Conservation (phyloP, 2,113 vertebrate species). For the Xiphophorus maculatus region DNA sequence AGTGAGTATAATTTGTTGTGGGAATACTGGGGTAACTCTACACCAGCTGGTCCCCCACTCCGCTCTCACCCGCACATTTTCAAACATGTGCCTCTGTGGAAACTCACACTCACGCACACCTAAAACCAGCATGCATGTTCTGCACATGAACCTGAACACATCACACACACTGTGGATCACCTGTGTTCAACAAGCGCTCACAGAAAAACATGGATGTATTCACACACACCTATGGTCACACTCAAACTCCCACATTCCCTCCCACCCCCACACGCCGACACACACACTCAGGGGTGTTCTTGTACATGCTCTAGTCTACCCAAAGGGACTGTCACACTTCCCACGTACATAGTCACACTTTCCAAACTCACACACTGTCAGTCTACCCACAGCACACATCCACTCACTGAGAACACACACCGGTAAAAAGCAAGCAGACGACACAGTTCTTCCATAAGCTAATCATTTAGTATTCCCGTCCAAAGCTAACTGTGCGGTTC, state of each 20-base stretch:
- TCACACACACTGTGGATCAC: neutral
- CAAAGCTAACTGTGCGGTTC: slow-evolving; percentile 15
- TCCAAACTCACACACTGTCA: slow-evolving; percentile 13
- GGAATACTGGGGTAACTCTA: slow-evolving; percentile 49
- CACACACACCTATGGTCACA: neutral
- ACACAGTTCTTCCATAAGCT: slow-evolving; percentile 19
- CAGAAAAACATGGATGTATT: neutral
- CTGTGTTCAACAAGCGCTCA: neutral
- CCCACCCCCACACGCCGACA: too few species aligned
- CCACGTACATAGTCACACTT: slow-evolving; percentile 26
- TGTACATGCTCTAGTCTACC: slow-evolving; percentile 3
- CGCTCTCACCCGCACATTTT: slow-evolving; percentile 10
- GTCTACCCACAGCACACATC: neutral
- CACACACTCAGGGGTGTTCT: neutral
- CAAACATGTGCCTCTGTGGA: slow-evolving; percentile 10
- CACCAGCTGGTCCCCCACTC: neutral
- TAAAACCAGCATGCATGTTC: neutral
- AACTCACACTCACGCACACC: slow-evolving; percentile 1
- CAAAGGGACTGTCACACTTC: slow-evolving; percentile 43
- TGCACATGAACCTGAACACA: neutral
- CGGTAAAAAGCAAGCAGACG: slow-evolving; percentile 12
- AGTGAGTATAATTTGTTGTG: slow-evolving; percentile 65
- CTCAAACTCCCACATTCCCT: neutral
- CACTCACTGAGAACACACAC: slow-evolving; percentile 6
- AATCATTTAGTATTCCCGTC: slow-evolving; percentile 33